Evolutionary conservation across 2,888 invertebrate genomes (phyloP).

Genomic region (Glaucopsyche alexis): DNA sequence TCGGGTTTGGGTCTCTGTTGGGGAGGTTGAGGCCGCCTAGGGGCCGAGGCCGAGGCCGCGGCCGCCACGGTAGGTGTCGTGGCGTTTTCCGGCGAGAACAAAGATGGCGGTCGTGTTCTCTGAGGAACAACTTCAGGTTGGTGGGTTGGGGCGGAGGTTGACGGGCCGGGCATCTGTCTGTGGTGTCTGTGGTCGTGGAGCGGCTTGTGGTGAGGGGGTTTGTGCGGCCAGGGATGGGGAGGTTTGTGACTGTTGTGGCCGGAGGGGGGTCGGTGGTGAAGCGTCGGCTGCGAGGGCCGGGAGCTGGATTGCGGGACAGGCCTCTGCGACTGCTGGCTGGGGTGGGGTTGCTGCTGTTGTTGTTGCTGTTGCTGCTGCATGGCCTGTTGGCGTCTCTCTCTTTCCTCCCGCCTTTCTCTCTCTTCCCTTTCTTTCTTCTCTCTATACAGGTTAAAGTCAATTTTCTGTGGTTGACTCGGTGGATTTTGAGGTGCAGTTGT

Average conservation of each 20-base stretch:
- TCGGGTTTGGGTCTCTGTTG: conserved; percentile 46
- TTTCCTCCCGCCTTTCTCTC: conserved; percentile 66
- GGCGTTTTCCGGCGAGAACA: conserved; percentile 84
- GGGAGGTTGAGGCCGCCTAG: conserved; percentile 51
- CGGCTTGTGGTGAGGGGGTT: conserved; percentile 63
- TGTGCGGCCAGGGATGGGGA: conserved; percentile 62
- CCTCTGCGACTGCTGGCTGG: conserved; percentile 32
- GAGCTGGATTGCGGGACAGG: conserved; percentile 43
- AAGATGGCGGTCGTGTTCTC: conserved; percentile 77
- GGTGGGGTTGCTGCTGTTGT: conserved; percentile 30
- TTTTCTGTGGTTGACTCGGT: conserved; percentile 70
- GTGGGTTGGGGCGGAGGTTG: conserved; percentile 46
- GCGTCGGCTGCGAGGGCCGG: conserved; percentile 44
- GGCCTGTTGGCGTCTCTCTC: conserved; percentile 56
- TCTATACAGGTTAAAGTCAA: conserved; percentile 81
- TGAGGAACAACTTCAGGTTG: conserved; percentile 46
- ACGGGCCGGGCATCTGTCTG: conserved; percentile 41
- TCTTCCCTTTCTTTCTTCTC: conserved; percentile 83
- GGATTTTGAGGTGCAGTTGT: conserved; percentile 55
- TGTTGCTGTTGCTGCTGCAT: conserved; percentile 48
- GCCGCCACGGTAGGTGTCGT: conserved; percentile 71
- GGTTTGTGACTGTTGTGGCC: conserved; percentile 59
- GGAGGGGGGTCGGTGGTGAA: conserved; percentile 52
- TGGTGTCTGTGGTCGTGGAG: conserved; percentile 49
- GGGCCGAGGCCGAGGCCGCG: conserved; percentile 62